These are phyloP conservation scores for Perccottus glenii DNA, from an alignment of 2,113 vertebrate genomes.

Conservation along the genomic window DNA sequence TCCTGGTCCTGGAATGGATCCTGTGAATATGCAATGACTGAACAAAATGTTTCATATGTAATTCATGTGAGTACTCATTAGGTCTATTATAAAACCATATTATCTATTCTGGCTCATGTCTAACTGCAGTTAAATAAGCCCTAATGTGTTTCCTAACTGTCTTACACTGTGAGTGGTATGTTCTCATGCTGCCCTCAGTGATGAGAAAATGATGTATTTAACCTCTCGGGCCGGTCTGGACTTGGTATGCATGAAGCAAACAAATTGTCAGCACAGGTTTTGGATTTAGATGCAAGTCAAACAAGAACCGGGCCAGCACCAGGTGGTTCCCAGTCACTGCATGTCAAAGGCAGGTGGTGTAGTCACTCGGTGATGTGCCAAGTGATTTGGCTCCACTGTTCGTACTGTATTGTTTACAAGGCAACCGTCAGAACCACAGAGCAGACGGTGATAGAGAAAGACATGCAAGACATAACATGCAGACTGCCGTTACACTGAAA, in stretches of 20 bases:
- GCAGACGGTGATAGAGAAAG: conserved; percentile 14
- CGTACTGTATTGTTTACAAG: conserved; percentile 41
- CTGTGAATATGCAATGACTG: background rate
- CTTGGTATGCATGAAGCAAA: conserved; percentile 45
- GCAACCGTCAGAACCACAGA: conserved; percentile 33
- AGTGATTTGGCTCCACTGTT: conserved; percentile 42
- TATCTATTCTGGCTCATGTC: background rate
- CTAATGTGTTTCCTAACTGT: background rate
- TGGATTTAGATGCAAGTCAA: conserved; percentile 48
- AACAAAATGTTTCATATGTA: conserved; percentile 1
- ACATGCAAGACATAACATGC: conserved; percentile 1
- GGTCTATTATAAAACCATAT: conserved; percentile 1
- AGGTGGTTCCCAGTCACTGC: conserved; percentile 53
- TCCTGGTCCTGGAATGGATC: background rate
- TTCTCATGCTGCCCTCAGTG: background rate
- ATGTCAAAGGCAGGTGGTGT: conserved; percentile 49
- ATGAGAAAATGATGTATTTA: conserved; percentile 29
- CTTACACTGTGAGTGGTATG: conserved; percentile 6
- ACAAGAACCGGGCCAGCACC: conserved; percentile 48
- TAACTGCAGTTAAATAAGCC: background rate
- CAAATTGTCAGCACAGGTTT: conserved; percentile 22
- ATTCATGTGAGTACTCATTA: conserved; percentile 1
- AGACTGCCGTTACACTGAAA: background rate
- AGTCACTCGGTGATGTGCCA: conserved; percentile 48
- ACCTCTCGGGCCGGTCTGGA: conserved; percentile 13